Evolutionary conservation across 2,113 vertebrate genomes (phyloP).

Genomic region (Pseudorasbora parva): DNA sequence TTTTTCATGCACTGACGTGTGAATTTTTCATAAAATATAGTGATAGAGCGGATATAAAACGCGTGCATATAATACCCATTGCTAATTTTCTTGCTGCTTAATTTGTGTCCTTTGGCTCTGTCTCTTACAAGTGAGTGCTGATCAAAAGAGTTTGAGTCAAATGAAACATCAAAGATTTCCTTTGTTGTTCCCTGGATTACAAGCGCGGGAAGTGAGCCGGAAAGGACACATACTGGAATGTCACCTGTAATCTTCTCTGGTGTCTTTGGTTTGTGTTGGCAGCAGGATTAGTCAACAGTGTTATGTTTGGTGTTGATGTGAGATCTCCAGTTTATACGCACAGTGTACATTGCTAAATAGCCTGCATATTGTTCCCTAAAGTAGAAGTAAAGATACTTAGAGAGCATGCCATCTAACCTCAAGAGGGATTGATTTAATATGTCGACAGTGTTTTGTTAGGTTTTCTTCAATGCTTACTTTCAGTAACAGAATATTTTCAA

Average conservation of each 20-base stretch:
- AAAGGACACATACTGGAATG: constrained; percentile 26
- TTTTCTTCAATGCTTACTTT: not conserved
- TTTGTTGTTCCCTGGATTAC: constrained; percentile 17
- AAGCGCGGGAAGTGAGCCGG: not conserved
- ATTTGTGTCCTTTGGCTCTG: constrained; percentile 5
- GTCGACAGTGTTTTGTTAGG: not conserved
- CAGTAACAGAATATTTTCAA: not conserved
- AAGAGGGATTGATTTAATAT: not conserved
- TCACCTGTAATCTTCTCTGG: constrained; percentile 5
- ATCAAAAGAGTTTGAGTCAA: constrained; percentile 22
- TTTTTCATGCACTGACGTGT: constrained; percentile 4
- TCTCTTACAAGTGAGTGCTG: constrained; percentile 8
- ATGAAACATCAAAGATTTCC: constrained; percentile 22
- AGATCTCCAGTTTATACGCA: not conserved
- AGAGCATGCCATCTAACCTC: not conserved
- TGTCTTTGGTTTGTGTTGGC: not conserved
- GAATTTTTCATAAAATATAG: not conserved
- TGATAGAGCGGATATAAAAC: not conserved
- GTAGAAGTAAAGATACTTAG: not conserved
- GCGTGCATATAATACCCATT: not conserved
- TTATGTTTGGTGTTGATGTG: not conserved
- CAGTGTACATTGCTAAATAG: not conserved
- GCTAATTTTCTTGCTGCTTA: not conserved
- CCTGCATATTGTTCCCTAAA: not conserved
- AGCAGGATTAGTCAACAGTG: not conserved